Evolutionary conservation across 2,113 vertebrate genomes (phyloP).

Genomic region (Alectura lathami): DNA sequence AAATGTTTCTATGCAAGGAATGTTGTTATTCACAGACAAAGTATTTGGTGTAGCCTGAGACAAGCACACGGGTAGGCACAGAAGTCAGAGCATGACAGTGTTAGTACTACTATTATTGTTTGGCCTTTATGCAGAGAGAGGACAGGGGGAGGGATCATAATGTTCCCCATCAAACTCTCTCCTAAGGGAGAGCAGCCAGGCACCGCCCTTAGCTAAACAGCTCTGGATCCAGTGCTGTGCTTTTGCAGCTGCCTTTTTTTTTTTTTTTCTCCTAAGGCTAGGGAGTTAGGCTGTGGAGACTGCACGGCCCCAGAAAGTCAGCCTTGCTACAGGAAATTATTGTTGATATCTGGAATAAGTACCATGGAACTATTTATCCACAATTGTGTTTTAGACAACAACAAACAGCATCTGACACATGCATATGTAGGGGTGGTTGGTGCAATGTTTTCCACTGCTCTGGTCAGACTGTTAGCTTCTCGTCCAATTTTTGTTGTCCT

Average conservation of each 20-base stretch:
- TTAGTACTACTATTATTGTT: slow-evolving; percentile 29
- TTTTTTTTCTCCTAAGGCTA: background rate
- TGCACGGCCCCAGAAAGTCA: background rate
- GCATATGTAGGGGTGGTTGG: rapidly evolving
- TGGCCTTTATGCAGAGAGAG: slow-evolving; percentile 25
- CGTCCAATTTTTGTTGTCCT: background rate
- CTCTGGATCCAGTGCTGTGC: background rate
- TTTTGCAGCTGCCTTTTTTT: background rate
- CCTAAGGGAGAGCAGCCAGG: slow-evolving; percentile 36
- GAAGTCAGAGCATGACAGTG: background rate
- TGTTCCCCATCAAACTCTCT: slow-evolving; percentile 43
- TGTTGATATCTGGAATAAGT: background rate
- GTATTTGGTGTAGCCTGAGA: background rate
- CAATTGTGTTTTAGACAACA: background rate
- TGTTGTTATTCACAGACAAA: slow-evolving; percentile 14
- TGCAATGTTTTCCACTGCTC: background rate
- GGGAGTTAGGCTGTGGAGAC: background rate
- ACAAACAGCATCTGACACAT: background rate
- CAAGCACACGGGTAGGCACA: background rate
- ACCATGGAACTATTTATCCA: slow-evolving; percentile 5
- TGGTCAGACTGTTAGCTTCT: background rate
- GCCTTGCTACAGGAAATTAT: background rate
- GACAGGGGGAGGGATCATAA: slow-evolving; percentile 8
- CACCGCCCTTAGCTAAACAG: slow-evolving; percentile 25
- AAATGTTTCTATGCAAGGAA: slow-evolving; percentile 10